phyloP scores from a whole-genome alignment of 2,888 invertebrate species.

The Branchellion lobata region DNA sequence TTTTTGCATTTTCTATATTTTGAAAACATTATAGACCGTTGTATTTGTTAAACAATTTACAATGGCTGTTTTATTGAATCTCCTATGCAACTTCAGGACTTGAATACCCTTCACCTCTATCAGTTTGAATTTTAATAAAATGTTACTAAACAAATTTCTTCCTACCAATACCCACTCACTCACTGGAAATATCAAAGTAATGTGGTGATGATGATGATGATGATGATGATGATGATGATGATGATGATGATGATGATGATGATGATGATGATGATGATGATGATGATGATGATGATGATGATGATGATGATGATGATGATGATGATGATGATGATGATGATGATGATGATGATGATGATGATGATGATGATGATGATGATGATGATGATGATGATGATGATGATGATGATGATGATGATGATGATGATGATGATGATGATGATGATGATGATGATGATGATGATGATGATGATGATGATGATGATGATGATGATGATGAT shows the following conservation, averaged over 20 bases:
- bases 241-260: conserved; percentile 20
- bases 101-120: too few relatives aligned
- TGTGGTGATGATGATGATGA: conserved; percentile 15
- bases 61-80: too few relatives aligned
- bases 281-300: conserved; percentile 18
- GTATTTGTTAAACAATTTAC: too few relatives aligned
- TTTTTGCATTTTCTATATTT: too few relatives aligned
- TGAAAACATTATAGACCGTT: too few relatives aligned
- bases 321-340: conserved; percentile 21
- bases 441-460: conserved; percentile 18
- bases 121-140: too few relatives aligned
- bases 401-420: conserved; percentile 18
- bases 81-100: too few relatives aligned
- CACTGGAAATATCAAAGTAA: too few relatives aligned
- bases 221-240: conserved; percentile 15
- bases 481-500: conserved; percentile 18
- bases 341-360: conserved; percentile 18
- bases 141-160: too few relatives aligned
- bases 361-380: conserved; percentile 18
- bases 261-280: conserved; percentile 13
- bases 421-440: conserved; percentile 18
- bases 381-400: conserved; percentile 21
- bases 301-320: conserved; percentile 18
- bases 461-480: conserved; percentile 18
- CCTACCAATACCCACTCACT: too few relatives aligned